phyloP scores from a whole-genome alignment of 1,140 invertebrate genomes.

The Pissodes strobi region DNA sequence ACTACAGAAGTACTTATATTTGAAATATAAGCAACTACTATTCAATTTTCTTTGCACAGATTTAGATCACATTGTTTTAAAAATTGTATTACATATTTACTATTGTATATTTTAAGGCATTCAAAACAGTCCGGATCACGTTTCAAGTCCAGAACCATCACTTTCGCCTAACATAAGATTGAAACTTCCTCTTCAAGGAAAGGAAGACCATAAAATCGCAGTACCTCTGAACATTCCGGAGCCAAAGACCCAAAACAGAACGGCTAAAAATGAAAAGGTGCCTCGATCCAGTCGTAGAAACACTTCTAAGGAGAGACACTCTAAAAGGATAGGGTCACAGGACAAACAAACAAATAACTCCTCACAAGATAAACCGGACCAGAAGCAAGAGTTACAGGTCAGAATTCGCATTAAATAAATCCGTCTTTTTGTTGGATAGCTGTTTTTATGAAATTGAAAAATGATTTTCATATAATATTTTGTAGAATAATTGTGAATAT shows the following conservation, averaged over 20 bases:
- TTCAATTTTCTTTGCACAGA: too few species aligned
- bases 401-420: too few species aligned
- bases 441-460: too few species aligned
- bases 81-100: too few species aligned
- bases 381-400: not conserved
- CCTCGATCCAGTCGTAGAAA: not conserved
- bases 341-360: slow-evolving; percentile 3
- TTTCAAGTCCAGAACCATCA: slow-evolving; percentile 60
- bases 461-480: too few species aligned
- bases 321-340: slow-evolving; percentile 1
- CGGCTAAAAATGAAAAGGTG: slow-evolving; percentile 25
- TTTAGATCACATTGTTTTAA: too few species aligned
- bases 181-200: slow-evolving; percentile 53
- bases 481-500: too few species aligned
- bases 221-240: slow-evolving; percentile 30
- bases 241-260: slow-evolving; percentile 56
- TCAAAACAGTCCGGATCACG: slow-evolving; percentile 81
- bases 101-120: slow-evolving; percentile 57
- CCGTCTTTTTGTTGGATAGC: too few species aligned
- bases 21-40: too few species aligned
- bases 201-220: slow-evolving; percentile 51
- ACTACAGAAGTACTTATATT: too few species aligned
- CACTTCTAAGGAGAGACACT: slow-evolving; percentile 4
- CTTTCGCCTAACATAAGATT: slow-evolving; percentile 45
- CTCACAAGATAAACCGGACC: not conserved